Conservation (phyloP, 53 echinoderm and acorn worm species). For the Astropecten irregularis region DNA sequence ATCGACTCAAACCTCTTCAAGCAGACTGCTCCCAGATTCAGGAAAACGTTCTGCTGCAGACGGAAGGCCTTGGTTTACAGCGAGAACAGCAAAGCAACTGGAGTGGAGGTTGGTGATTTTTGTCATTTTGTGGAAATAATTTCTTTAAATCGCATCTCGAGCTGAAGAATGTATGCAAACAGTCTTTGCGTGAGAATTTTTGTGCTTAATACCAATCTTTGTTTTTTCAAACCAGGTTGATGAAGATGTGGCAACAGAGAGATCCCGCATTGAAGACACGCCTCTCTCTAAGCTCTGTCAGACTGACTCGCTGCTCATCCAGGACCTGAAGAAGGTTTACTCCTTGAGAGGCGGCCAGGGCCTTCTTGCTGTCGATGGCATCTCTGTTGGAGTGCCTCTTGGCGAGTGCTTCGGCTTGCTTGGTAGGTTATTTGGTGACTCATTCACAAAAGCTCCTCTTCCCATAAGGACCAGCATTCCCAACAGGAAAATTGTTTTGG, state of each 20-base stretch:
- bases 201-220: too few relatives aligned
- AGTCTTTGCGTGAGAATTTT: too few relatives aligned
- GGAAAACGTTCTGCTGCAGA: conserved; percentile 30
- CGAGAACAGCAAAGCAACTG: conserved; percentile 52
- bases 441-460: too few relatives aligned
- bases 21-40: not conserved
- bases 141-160: too few relatives aligned
- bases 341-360: conserved; percentile 60
- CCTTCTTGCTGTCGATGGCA: conserved; percentile 74
- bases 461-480: too few relatives aligned
- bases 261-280: conserved; percentile 52
- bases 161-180: too few relatives aligned
- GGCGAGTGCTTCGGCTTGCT: conserved; percentile 91
- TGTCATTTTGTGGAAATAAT: too few relatives aligned
- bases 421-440: too few relatives aligned
- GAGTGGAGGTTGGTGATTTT: conserved; percentile 46
- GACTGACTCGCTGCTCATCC: conserved; percentile 64
- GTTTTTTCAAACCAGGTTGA: conserved; percentile 65
- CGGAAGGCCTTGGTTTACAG: conserved; percentile 63
- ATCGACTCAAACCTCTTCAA: conserved; percentile 53
- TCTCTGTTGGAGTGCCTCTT: conserved; percentile 73
- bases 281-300: conserved; percentile 19
- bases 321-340: conserved; percentile 75
- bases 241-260: conserved; percentile 76
- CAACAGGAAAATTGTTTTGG: not conserved